These are phyloP conservation scores for Halictus ligatus DNA, from an alignment of 2,888 invertebrate species.

Conservation along the genomic window DNA sequence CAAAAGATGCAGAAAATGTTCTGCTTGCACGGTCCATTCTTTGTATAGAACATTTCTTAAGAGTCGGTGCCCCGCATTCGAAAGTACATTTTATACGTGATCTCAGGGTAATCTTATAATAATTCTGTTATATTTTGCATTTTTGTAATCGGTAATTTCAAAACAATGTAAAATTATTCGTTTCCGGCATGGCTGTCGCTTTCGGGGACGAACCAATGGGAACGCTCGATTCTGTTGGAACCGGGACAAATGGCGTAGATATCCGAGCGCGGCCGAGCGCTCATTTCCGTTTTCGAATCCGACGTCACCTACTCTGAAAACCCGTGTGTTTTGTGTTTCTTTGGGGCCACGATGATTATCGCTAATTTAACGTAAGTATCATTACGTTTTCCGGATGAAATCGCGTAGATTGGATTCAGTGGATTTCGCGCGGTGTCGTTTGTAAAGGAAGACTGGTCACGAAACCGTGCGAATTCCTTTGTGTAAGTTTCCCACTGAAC, in stretches of 20 bases:
- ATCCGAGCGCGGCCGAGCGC: constrained; percentile 71
- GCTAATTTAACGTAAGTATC: constrained; percentile 81
- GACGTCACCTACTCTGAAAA: constrained; percentile 80
- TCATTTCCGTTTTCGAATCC: constrained; percentile 81
- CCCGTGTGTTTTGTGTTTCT: constrained; percentile 82
- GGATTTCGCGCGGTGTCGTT: constrained; percentile 71
- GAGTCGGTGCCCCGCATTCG: too few relatives aligned
- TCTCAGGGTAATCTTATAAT: neutral
- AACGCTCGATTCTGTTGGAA: constrained; percentile 40
- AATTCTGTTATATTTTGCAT: neutral
- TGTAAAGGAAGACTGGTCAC: constrained; percentile 71
- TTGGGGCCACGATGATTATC: constrained; percentile 82
- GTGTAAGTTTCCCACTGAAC: constrained; percentile 62
- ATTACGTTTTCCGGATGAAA: neutral
- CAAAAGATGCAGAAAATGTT: neutral
- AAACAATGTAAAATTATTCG: constrained; percentile 42
- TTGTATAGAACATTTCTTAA: neutral
- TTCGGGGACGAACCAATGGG: constrained; percentile 31
- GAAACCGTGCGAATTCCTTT: constrained; percentile 74
- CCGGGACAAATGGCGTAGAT: constrained; percentile 49
- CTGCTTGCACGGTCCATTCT: neutral
- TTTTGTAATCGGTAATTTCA: constrained; percentile 35
- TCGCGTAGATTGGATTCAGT: neutral
- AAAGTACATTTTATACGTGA: neutral
- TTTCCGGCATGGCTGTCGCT: constrained; percentile 49